These are phyloP conservation scores for Manacus vitellinus DNA, from an alignment of 2,113 vertebrate genomes.

Conservation along the genomic window DNA sequence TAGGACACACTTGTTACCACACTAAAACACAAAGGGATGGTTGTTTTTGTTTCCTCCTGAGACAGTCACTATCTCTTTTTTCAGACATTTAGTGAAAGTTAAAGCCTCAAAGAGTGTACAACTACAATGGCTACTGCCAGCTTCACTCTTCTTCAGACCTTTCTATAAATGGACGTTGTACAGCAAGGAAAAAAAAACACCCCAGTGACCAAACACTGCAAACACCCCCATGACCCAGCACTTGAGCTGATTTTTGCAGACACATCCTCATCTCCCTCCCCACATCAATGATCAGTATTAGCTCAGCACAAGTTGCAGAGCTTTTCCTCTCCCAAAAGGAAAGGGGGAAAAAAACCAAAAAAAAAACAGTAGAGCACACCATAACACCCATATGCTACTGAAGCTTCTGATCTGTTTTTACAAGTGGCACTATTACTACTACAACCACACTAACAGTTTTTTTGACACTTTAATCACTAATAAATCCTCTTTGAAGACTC, in stretches of 20 bases:
- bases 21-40: background rate
- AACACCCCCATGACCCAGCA: background rate
- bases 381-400: accelerated
- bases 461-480: background rate
- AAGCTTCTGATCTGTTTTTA: background rate
- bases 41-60: background rate
- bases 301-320: background rate
- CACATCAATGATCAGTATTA: background rate
- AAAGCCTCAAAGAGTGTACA: background rate
- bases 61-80: background rate
- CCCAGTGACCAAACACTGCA: background rate
- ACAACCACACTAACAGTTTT: background rate
- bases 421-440: background rate
- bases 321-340: background rate
- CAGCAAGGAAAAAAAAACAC: background rate
- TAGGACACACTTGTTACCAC: background rate
- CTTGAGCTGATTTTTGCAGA: background rate
- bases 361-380: background rate
- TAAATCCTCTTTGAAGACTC: background rate
- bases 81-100: background rate
- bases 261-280: background rate
- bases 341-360: background rate
- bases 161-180: background rate
- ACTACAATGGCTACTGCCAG: background rate
- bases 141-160: background rate